Evolutionary conservation across 2,113 vertebrate genomes (phyloP).

Genomic region (Pyrgilauda ruficollis): DNA sequence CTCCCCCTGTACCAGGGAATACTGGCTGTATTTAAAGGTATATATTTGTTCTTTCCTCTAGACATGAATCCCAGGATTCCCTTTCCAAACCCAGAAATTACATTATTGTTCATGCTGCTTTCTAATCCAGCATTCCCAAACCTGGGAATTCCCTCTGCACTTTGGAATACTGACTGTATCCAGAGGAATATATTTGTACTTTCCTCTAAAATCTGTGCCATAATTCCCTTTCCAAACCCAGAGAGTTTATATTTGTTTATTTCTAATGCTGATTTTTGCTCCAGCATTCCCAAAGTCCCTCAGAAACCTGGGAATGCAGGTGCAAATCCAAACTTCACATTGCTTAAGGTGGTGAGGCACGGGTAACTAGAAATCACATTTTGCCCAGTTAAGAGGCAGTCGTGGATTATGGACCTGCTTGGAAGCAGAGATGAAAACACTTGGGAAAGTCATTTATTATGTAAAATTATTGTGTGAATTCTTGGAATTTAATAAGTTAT

Average conservation of each 20-base stretch:
- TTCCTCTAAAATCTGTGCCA: not conserved
- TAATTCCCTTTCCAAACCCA: not conserved
- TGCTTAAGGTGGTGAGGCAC: not conserved
- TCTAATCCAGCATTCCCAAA: not conserved
- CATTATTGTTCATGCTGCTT: not conserved
- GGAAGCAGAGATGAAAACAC: not conserved
- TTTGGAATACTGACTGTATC: not conserved
- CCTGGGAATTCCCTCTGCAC: not conserved
- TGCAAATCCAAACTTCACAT: not conserved
- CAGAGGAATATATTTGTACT: not conserved
- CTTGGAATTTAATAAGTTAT: not conserved
- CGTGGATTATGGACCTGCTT: not conserved
- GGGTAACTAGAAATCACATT: not conserved
- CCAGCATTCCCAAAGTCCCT: not conserved
- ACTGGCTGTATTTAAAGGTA: not conserved
- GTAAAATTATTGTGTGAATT: not conserved
- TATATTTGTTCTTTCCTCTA: not conserved
- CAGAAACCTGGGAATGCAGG: not conserved
- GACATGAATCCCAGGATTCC: not conserved
- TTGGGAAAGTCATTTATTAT: not conserved
- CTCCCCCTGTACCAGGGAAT: not conserved
- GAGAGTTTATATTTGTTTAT: not conserved
- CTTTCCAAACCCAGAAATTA: not conserved
- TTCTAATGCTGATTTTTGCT: not conserved
- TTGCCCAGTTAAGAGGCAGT: not conserved